Conservation (phyloP, 2,888 invertebrate genomes). For the Oxycera nigricornis region DNA sequence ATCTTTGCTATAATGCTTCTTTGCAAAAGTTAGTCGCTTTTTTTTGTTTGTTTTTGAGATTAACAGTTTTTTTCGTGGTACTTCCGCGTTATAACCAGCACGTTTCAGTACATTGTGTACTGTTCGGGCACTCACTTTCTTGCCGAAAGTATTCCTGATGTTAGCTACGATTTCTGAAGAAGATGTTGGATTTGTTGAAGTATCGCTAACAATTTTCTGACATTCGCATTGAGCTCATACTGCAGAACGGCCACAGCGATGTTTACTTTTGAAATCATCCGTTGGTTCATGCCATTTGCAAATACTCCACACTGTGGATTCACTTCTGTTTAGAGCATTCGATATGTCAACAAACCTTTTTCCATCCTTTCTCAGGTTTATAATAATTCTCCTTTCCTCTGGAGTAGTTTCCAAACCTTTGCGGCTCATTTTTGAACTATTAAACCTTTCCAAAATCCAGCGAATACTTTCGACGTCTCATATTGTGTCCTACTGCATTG, state of each 20-base stretch:
- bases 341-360: not conserved
- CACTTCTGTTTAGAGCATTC: slow-evolving; percentile 4
- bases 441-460: no score
- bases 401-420: no score
- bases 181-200: slow-evolving; percentile 1
- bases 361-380: no score
- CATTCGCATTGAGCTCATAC: not conserved
- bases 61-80: not conserved
- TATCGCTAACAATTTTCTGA: not conserved
- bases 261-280: not conserved
- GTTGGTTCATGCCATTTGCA: slow-evolving; percentile 1
- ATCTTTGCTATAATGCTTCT: not conserved
- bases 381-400: no score
- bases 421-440: no score
- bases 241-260: slow-evolving; percentile 3
- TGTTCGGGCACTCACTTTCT: not conserved
- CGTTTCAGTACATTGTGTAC: not conserved
- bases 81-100: not conserved
- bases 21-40: slow-evolving; percentile 1
- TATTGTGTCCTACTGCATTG: no score
- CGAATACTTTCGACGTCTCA: no score
- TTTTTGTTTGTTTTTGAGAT: not conserved
- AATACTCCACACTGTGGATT: slow-evolving; percentile 14
- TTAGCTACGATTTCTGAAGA: not conserved
- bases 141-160: not conserved